Percentiles rank a stretch among this genome's conserved stretches.
These are phyloP conservation scores for Syrphus vitripennis DNA, from an alignment of 2,888 invertebrate species.

Conservation along the genomic window DNA sequence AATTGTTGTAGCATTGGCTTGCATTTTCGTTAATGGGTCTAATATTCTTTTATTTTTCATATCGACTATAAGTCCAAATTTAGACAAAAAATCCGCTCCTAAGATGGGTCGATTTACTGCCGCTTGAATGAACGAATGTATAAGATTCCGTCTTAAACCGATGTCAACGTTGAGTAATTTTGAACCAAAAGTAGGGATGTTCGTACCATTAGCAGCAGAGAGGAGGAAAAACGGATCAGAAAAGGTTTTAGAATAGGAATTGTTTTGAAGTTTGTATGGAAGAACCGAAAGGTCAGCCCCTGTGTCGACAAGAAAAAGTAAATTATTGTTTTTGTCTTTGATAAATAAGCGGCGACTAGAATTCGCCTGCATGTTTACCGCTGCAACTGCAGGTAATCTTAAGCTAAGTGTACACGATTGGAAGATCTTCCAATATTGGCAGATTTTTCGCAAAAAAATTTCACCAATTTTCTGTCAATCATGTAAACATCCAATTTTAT, in stretches of 20 bases:
- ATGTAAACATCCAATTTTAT: too few species aligned
- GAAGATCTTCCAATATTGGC: too few species aligned
- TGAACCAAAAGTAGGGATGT: not conserved
- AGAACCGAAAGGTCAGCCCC: conserved; percentile 13
- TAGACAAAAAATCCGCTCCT: not conserved
- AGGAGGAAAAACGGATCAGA: not conserved
- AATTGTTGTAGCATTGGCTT: not conserved
- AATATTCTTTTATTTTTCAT: not conserved
- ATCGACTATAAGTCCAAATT: not conserved
- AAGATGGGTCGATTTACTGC: too few species aligned
- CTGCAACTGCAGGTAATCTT: conserved; percentile 11
- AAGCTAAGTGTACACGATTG: too few species aligned
- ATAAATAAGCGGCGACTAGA: conserved; percentile 22
- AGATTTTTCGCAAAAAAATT: too few species aligned
- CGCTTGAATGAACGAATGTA: not conserved
- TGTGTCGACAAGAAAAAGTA: conserved; percentile 4
- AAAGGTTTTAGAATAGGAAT: not conserved
- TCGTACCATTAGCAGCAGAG: conserved; percentile 14
- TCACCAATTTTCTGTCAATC: too few species aligned
- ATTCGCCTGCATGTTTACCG: conserved; percentile 12
- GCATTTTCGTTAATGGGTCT: not conserved
- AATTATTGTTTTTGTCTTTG: conserved; percentile 11
- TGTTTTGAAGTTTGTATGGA: not conserved
- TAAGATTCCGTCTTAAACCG: not conserved
- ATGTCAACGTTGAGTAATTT: conserved; percentile 1